Evolutionary conservation across 1,140 invertebrate species (phyloP), one percentile per base, ranked within the genome.

Genomic region (Rhopalosiphum padi): DNA sequence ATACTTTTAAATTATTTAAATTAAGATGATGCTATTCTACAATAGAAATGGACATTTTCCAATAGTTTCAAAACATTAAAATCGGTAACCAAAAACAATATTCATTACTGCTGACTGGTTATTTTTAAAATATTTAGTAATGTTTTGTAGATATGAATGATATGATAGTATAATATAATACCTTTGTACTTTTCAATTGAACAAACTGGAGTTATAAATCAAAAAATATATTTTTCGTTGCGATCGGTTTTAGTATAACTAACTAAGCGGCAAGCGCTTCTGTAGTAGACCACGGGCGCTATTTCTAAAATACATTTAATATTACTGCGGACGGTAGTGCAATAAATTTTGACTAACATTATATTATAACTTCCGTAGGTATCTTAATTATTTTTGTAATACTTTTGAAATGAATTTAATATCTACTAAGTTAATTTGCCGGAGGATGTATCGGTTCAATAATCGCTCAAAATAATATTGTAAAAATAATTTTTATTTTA

Each of bases 401-500:
- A 53, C 43, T 46, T 43, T 11, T 87, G 30, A 87, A 15, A 43
- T 48, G 30, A 87, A 43, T 87, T 86, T 87, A 87, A 88, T 90
- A 90, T 37, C 88, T 41, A 55, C 87, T 89, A 89, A 55, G 35
- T 55, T 90, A 90, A 55, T 55, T 90, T 90, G 88, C 88, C 35
- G 48, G 46, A 41, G 88, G 51, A 90, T 30, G 35, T n/a, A 77
- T 90, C 35, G 11, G 48, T 25, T 35, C 8, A 30, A 53, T 35
- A 37, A 90, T 87, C 15, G 25, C 30, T 30, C 41, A 53, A 51
- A 89, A 89, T 51, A 89, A 35, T 89, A 53, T 35, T 53, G 7
- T 87, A n/a, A 25, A n/a, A 30, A 87, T 5, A 18, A 87, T 48
- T 87, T 46, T n/a, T 25, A 18, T 87, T 77, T 87, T 43, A 25